phyloP scores from a whole-genome alignment of 1,140 invertebrate genomes.

The Dendrolimus punctatus region DNA sequence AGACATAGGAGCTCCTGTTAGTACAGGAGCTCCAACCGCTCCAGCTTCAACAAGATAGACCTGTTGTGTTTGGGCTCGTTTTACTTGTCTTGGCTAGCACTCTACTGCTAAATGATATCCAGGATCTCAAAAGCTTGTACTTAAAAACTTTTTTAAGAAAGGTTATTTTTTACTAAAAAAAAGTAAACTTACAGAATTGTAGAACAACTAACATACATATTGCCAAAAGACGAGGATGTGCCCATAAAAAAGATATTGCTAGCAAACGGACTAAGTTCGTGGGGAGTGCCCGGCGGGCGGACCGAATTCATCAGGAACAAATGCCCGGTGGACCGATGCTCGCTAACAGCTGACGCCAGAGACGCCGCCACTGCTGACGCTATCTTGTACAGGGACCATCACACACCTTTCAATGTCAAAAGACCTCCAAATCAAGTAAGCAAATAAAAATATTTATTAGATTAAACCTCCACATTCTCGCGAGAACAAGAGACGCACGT shows the following conservation, averaged over 20 bases:
- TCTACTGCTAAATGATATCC: no score
- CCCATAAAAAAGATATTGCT: slow-evolving; percentile 87
- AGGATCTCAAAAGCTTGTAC: no score
- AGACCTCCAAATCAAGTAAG: slow-evolving; percentile 79
- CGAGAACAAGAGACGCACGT: no score
- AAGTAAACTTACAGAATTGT: slow-evolving; percentile 83
- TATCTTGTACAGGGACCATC: slow-evolving; percentile 91
- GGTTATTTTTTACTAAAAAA: no score
- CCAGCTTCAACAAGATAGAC: no score
- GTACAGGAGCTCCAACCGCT: no score
- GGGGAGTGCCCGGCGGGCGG: slow-evolving; percentile 81
- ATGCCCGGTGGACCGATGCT: slow-evolving; percentile 78
- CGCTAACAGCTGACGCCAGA: slow-evolving; percentile 80
- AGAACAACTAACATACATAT: slow-evolving; percentile 84
- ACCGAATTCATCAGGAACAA: slow-evolving; percentile 77
- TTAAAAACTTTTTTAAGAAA: no score
- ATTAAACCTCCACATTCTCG: no score
- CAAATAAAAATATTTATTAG: background rate
- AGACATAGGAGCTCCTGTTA: no score
- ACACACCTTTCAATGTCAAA: slow-evolving; percentile 76
- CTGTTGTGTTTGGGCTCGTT: no score
- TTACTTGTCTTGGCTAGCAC: no score
- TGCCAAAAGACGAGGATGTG: slow-evolving; percentile 74
- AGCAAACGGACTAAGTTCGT: slow-evolving; percentile 86
- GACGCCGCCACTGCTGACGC: slow-evolving; percentile 85